Conservation (phyloP, 2,113 vertebrate species). For the Barbus barbus region DNA sequence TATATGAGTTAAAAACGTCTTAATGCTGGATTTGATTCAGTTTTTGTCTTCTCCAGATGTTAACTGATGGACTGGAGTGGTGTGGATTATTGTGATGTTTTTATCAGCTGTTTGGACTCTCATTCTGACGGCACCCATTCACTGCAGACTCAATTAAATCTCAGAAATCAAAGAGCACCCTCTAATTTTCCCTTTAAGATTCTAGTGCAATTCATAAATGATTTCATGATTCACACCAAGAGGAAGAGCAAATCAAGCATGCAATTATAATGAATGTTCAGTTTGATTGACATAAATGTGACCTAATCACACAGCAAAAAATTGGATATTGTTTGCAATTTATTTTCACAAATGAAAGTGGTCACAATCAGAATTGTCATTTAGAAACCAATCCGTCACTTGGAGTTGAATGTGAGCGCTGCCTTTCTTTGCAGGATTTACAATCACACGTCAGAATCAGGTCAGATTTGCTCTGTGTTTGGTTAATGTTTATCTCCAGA, state of each 20-base stretch:
- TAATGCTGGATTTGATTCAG: too few species aligned
- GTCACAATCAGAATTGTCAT: not conserved
- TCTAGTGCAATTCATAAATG: not conserved
- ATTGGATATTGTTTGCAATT: not conserved
- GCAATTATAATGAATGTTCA: not conserved
- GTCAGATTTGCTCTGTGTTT: not conserved
- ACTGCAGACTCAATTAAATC: not conserved
- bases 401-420: too few species aligned
- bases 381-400: not conserved
- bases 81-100: not conserved
- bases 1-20: too few species aligned
- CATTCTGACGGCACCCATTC: not conserved
- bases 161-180: not conserved
- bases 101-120: not conserved
- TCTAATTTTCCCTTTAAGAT: not conserved
- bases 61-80: too few species aligned
- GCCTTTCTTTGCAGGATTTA: not conserved
- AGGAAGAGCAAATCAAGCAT: not conserved
- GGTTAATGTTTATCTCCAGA: slow-evolving; percentile 4
- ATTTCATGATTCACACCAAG: not conserved
- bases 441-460: not conserved
- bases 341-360: not conserved
- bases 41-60: too few species aligned
- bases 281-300: not conserved
- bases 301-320: not conserved